Conservation (phyloP, 2,888 invertebrate genomes). For the Tenodera sinensis region DNA sequence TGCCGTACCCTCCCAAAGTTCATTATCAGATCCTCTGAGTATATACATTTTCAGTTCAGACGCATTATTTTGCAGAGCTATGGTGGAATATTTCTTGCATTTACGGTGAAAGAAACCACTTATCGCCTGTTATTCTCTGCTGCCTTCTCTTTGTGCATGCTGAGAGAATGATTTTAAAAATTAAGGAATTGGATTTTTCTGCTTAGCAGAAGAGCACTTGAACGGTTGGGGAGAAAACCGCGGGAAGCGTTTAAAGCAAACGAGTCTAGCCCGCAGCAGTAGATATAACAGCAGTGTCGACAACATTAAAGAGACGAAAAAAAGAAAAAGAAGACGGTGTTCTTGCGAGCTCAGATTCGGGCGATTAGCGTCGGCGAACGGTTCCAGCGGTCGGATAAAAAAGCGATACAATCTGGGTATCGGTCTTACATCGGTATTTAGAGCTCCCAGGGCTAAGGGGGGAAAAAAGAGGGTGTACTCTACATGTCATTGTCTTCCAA, state of each 20-base stretch:
- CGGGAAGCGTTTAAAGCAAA: neutral
- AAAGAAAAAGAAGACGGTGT: neutral
- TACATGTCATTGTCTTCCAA: neutral
- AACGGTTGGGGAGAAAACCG: neutral
- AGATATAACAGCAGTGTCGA: neutral
- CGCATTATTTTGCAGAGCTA: too few species aligned
- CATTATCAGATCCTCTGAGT: too few species aligned
- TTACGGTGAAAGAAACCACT: too few species aligned
- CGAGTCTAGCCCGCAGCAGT: neutral
- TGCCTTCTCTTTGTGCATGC: too few species aligned
- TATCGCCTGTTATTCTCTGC: too few species aligned
- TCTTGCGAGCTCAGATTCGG: neutral
- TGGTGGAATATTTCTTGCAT: too few species aligned
- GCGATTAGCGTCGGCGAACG: neutral
- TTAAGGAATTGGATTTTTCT: too few species aligned
- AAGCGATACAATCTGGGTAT: neutral
- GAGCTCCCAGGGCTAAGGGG: neutral
- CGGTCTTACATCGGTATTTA: neutral
- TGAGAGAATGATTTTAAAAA: too few species aligned
- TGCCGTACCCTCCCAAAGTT: too few species aligned
- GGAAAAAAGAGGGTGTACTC: neutral
- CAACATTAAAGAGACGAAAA: neutral
- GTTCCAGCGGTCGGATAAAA: neutral
- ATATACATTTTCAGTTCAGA: too few species aligned
- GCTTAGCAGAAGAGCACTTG: neutral